These are phyloP conservation scores for Lithobates pipiens DNA, from an alignment of 2,797 vertebrate species.

Conservation along the genomic window DNA sequence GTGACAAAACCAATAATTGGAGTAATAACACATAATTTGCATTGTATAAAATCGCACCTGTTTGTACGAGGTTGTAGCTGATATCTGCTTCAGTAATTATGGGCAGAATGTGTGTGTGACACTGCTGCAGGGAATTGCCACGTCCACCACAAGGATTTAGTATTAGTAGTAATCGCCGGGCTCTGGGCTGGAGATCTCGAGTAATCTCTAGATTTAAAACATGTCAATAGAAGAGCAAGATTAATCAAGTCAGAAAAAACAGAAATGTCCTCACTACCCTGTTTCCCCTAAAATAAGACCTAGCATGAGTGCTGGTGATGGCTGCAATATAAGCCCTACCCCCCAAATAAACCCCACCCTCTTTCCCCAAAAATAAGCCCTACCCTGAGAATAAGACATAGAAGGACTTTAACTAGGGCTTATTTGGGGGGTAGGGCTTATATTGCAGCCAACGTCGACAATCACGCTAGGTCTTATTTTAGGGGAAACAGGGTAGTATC, in stretches of 20 bases:
- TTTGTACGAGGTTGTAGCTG: slow-evolving; percentile 93
- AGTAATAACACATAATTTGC: neutral
- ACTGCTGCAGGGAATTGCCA: slow-evolving; percentile 89
- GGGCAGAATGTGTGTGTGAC: slow-evolving; percentile 88
- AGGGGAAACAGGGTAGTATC: too few species aligned
- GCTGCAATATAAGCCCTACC: too few species aligned
- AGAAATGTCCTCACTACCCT: too few species aligned
- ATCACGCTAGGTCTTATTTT: too few species aligned
- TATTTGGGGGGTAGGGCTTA: too few species aligned
- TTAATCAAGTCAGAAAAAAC: neutral
- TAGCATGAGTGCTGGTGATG: too few species aligned
- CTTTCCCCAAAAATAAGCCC: too few species aligned
- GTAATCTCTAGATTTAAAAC: slow-evolving; percentile 78
- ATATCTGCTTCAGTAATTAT: slow-evolving; percentile 92
- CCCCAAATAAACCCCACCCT: too few species aligned
- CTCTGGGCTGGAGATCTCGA: slow-evolving; percentile 83
- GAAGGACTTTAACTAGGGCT: too few species aligned
- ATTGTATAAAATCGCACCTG: slow-evolving; percentile 74
- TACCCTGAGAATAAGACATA: too few species aligned
- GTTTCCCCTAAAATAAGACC: too few species aligned
- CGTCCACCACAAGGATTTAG: slow-evolving; percentile 91
- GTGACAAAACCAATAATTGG: neutral
- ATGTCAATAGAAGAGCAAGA: neutral
- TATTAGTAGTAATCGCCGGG: slow-evolving; percentile 87
- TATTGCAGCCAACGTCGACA: too few species aligned